Base-by-base conservation (phyloP, 2,888 invertebrate species). In the Cyclophora punctaria region DNA sequence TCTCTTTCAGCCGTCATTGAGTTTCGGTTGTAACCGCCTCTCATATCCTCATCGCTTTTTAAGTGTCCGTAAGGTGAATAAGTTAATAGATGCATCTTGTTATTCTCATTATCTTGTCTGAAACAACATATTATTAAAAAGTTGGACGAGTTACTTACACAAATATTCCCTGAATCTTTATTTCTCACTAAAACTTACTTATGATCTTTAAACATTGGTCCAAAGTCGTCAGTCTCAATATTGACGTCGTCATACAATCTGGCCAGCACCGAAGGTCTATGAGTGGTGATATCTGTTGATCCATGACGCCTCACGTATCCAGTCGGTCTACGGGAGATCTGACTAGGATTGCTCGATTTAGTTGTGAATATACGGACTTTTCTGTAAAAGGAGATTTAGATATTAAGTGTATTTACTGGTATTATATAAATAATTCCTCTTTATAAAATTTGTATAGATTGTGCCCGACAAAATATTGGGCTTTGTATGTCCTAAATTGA, bases 131-230 rank as follows among this genome's bases (percentile, higher is more conserved):
- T 43, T 3, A 7, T 7, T n/a, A 7, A 20, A 20, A 20, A 20
- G 20, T 20, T 20, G 20, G 20, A 20, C 20, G 1, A 20, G 20
- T 20, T 20, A 20, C 20, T 20, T 20, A 20, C 20, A 20, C 20
- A 20, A 20, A 20, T 20, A 20, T 20, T 20, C 20, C 20, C 20
- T 20, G 20, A 20, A 20, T 20, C 20, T 20, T 20, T 20, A 20
- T 2, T 20, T 44, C 7, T 41, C 5, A 5, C 4, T 7, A n/a
- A 5, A 34, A 54, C 62, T 59, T 62, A 84, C 85, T 54, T 79
- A 57, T 69, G 81, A 47, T 75, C 69, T 54, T 80, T 85, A n/a
- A 86, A 63, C 37, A 5, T 37, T 5, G 37, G 83, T 3, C 64
- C 70, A 2, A 34, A 34, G 2, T 71, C 71, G 4, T 59, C 58